Evolutionary conservation across 2,797 vertebrate genomes (phyloP), one percentile per base, ranked within the genome.

Genomic region (Spheniscus humboldti): DNA sequence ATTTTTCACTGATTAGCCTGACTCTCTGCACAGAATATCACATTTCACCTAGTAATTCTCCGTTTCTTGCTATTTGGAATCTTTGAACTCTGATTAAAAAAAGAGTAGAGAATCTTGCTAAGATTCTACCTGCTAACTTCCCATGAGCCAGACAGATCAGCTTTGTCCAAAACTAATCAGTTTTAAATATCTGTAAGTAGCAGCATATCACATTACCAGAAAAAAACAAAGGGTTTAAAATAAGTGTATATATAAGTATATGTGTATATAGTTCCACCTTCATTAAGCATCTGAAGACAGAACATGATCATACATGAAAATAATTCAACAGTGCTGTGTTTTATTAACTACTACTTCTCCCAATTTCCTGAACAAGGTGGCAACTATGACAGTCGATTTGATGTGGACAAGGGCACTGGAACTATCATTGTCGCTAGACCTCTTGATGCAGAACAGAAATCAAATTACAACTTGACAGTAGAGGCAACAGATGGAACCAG

Each of bases 401-500:
- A 99, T 97, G 99, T 99, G 97, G 99, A 99, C 97, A 99, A 99
- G 97, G 99, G 99, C 97, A 99, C 99, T 19, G 99, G 99, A 94
- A 99, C 99, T 85, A 96, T 99, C 97, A 99, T 99, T 96, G 98
- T 99, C 16, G 99, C 99, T 24, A 98, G 98, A 97, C 99, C 98
- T 92, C 99, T 99, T 94, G 99, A 99, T 97, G 98, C 99, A 37
- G 99, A 99, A 97, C 99, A 99, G 97, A 99, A 99, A 98, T 99
- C 99, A 97, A 98, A 98, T 99, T 99, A 99, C 97, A 99, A 99
- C 98, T 98, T 99, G 98, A 99, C 99, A 52, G 99, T 99, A 77
- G 99, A 99, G 96, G 99, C 99, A 96, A 99, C 99, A 80, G 99
- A 99, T 96, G 99, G 99, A 97, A 99, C 98, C 88, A 98, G 98